Evolutionary conservation across 2,113 vertebrate genomes (phyloP).

Genomic region (Trematocara variabile): DNA sequence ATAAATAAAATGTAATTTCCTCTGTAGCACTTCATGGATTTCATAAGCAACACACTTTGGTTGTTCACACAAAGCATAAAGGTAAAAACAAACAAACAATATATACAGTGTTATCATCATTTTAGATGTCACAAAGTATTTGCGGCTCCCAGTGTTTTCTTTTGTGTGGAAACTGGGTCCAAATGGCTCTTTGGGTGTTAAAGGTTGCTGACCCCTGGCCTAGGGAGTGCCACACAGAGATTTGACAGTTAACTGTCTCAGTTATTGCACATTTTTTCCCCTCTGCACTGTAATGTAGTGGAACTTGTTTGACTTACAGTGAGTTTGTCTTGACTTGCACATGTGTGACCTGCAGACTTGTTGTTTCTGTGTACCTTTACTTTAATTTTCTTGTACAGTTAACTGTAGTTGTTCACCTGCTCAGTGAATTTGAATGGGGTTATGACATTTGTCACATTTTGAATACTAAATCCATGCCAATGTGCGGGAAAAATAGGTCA

Average conservation of each 20-base stretch:
- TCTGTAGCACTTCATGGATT: too few species aligned
- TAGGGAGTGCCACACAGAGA: not conserved
- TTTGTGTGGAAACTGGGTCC: too few species aligned
- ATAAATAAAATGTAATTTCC: too few species aligned
- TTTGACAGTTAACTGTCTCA: not conserved
- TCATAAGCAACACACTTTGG: too few species aligned
- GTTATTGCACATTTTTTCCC: not conserved
- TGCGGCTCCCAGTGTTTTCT: too few species aligned
- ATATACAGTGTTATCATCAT: too few species aligned
- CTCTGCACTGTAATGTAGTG: not conserved
- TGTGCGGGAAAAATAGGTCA: not conserved
- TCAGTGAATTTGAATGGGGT: not conserved
- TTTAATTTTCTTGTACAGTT: not conserved
- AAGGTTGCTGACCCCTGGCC: too few species aligned
- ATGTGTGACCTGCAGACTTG: constrained; percentile 7
- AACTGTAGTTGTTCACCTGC: not conserved
- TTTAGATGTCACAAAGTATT: too few species aligned
- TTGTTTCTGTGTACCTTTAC: not conserved
- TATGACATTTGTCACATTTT: not conserved
- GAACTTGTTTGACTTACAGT: constrained; percentile 22
- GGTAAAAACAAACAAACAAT: too few species aligned
- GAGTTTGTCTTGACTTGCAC: constrained; percentile 23
- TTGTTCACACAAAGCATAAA: too few species aligned
- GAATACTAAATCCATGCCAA: not conserved
- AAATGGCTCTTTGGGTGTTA: too few species aligned